Evolutionary conservation across 2,113 vertebrate species (phyloP), one percentile per base, ranked within the genome.

Genomic region (Triplophysa siluroides): DNA sequence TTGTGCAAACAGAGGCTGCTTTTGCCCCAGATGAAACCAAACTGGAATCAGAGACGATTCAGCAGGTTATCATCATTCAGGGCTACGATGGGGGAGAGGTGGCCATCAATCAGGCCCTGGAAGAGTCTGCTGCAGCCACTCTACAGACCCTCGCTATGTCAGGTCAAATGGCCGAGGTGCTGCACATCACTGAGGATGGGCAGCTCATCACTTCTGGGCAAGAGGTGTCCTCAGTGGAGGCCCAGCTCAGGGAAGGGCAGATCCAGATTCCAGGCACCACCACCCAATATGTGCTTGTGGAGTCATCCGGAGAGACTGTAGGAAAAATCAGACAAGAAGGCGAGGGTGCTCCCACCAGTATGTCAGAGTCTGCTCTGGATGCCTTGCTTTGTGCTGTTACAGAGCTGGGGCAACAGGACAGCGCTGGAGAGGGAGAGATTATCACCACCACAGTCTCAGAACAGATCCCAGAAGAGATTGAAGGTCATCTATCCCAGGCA

Each of bases 21-120:
- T 95, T 93, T 14, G 92, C 94, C 6, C 86, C 92, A 0, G 84
- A 94, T 33, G 91, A 93, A 38, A 85, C 88, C 64, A 78, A 87
- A 54, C n/a, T 86, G 23, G 1, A 87, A 70, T 83, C 92, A 0
- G 94, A 96, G 75, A 85, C 93, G 0, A 88, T 98, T 21, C 96
- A 98, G 90, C 96, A 99, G 85, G 94, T 99, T 83, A 98, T 99
- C 88, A 98, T 99, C 82, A 98, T 99, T 84, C 97, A 99, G 86
- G 97, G 96, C 58, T 94, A 93, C 16, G 92, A 93, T 0, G 95
- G 94, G 0, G 94, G 93, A 0, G 95, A 94, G 61, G 91, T 95
- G 6, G 85, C 92, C 58, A 93, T 97, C 7, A 95, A 98, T 4
- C 90, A 95, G 66, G 93, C 96, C 0, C 85, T 98, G 87, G 98